Evolutionary conservation across 2,113 vertebrate genomes (phyloP).

Genomic region (Etia nguti): DNA sequence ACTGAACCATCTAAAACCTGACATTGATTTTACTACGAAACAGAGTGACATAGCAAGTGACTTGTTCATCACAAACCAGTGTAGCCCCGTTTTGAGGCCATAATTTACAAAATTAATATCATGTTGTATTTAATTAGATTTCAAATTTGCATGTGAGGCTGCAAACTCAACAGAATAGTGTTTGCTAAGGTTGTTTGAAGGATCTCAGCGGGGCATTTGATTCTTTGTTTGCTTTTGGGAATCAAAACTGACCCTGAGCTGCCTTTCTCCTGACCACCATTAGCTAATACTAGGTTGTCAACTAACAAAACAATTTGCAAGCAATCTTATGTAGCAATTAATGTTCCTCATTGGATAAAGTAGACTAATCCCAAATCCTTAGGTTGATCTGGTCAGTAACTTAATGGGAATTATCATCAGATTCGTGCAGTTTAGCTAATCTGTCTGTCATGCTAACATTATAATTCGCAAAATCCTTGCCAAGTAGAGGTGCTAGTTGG

Average conservation of each 20-base stretch:
- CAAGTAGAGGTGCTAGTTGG: background rate
- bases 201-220: background rate
- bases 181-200: background rate
- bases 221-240: background rate
- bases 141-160: background rate
- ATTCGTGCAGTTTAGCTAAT: background rate
- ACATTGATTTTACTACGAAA: background rate
- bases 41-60: background rate
- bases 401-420: background rate
- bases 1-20: background rate
- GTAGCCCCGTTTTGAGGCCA: accelerated
- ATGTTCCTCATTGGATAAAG: background rate
- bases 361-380: background rate
- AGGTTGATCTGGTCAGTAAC: background rate
- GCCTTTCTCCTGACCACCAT: background rate
- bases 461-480: accelerated
- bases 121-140: background rate
- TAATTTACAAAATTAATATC: background rate
- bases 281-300: background rate
- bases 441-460: background rate
- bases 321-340: background rate
- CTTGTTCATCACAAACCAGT: accelerated
- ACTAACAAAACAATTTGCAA: background rate
- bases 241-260: background rate
- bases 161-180: background rate